phyloP scores from a whole-genome alignment of 2,888 invertebrate species.

The Caenorhabditis uteleia region DNA sequence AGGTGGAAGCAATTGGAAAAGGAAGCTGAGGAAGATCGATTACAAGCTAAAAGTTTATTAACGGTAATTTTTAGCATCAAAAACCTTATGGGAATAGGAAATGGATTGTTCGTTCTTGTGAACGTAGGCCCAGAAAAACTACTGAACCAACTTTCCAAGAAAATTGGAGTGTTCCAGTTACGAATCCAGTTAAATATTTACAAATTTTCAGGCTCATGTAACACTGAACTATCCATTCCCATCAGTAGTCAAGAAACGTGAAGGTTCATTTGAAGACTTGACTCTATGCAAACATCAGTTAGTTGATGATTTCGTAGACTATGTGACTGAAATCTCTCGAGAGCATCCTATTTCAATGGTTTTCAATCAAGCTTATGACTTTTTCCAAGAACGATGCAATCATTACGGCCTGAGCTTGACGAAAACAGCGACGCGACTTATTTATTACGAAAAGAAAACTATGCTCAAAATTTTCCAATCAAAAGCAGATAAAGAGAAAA shows the following conservation, averaged over 20 bases:
- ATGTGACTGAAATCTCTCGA: constrained; percentile 32
- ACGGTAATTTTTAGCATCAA: no score
- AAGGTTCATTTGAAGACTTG: constrained; percentile 3
- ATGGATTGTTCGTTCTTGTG: no score
- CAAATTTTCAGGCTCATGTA: constrained; percentile 28
- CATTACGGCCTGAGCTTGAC: constrained; percentile 6
- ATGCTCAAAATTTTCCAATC: constrained; percentile 14
- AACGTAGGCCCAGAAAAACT: no score
- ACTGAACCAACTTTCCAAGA: no score
- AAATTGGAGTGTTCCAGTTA: no score
- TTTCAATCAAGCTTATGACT: constrained; percentile 28
- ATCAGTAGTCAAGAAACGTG: constrained; percentile 8
- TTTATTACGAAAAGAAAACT: no score
- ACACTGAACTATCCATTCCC: constrained; percentile 29
- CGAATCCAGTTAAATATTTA: no score
- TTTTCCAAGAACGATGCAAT: constrained; percentile 29
- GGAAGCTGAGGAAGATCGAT: constrained; percentile 65
- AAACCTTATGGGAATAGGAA: no score
- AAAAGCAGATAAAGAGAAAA: constrained; percentile 24
- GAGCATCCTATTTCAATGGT: constrained; percentile 12
- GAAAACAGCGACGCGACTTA: no score
- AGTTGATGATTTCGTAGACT: constrained; percentile 25
- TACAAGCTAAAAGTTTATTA: constrained; percentile 27
- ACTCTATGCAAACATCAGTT: constrained; percentile 18
- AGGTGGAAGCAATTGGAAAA: constrained; percentile 78